phyloP scores from a whole-genome alignment of 2,797 vertebrate genomes.

The Gastrophryne carolinensis region DNA sequence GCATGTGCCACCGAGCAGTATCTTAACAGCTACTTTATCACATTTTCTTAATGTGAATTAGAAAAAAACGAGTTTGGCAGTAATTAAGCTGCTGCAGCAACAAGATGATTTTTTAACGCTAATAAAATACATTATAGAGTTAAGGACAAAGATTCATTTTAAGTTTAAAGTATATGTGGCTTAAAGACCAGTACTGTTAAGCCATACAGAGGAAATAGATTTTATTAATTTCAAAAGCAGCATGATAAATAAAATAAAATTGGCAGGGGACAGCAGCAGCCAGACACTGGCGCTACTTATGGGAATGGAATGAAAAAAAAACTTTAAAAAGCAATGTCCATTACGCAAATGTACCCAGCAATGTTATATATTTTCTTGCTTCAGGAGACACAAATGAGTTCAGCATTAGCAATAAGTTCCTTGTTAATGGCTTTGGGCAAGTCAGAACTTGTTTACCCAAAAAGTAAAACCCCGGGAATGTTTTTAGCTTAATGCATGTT shows the following conservation, averaged over 20 bases:
- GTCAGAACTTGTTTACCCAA: too few relatives aligned
- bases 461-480: too few relatives aligned
- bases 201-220: neutral
- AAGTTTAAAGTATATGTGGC: slow-evolving; percentile 39
- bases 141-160: slow-evolving; percentile 3
- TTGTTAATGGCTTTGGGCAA: too few relatives aligned
- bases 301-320: slow-evolving; percentile 3
- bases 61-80: slow-evolving; percentile 46
- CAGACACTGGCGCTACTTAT: slow-evolving; percentile 23
- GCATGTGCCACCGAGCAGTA: too few relatives aligned
- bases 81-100: slow-evolving; percentile 37
- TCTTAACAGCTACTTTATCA: slow-evolving; percentile 14
- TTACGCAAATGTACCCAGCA: slow-evolving; percentile 3
- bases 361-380: neutral
- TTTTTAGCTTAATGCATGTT: too few relatives aligned
- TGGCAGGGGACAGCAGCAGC: slow-evolving; percentile 22
- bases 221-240: neutral
- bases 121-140: slow-evolving; percentile 36
- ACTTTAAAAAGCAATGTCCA: slow-evolving; percentile 9
- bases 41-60: slow-evolving; percentile 34
- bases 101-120: slow-evolving; percentile 49
- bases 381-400: neutral
- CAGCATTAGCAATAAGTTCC: too few relatives aligned
- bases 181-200: slow-evolving; percentile 14
- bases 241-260: slow-evolving; percentile 43